A percentile compares a stretch with the other conserved stretches of the same genome.
phyloP scores from a whole-genome alignment of 2,113 vertebrate genomes.

The Psittacula cyanocephala region DNA sequence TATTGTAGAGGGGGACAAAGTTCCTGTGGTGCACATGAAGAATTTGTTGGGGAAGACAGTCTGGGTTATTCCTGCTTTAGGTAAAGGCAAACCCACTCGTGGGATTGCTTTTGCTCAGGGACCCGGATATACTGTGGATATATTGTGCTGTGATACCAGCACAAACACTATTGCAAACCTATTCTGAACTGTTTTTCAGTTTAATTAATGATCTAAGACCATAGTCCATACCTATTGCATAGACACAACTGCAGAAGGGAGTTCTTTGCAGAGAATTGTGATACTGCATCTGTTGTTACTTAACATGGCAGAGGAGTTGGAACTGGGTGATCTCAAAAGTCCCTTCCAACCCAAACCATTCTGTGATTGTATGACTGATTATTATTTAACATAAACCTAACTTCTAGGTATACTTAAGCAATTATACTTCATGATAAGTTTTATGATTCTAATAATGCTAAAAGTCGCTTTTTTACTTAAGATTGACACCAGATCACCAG shows the following conservation, averaged over 20 bases:
- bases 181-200: not conserved
- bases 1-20: too few relatives aligned
- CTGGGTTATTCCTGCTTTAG: too few relatives aligned
- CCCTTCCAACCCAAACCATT: too few relatives aligned
- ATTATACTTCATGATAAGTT: not conserved
- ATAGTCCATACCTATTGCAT: not conserved
- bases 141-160: not conserved
- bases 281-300: not conserved
- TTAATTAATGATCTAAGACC: not conserved
- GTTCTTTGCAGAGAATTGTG: not conserved
- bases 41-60: too few relatives aligned
- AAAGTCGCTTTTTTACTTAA: not conserved
- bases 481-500: not conserved
- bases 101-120: too few relatives aligned
- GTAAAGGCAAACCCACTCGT: too few relatives aligned
- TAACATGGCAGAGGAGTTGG: not conserved
- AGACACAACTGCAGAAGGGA: not conserved
- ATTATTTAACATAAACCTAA: not conserved
- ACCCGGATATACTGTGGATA: too few relatives aligned
- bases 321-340: too few relatives aligned
- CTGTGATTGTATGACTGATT: not conserved
- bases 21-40: too few relatives aligned
- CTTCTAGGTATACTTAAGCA: not conserved
- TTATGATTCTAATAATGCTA: not conserved
- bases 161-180: not conserved